Percentiles rank a stretch among this genome's conserved stretches.
These are phyloP conservation scores for Hirudo medicinalis DNA, from an alignment of 1,140 invertebrate genomes.

Conservation along the genomic window DNA sequence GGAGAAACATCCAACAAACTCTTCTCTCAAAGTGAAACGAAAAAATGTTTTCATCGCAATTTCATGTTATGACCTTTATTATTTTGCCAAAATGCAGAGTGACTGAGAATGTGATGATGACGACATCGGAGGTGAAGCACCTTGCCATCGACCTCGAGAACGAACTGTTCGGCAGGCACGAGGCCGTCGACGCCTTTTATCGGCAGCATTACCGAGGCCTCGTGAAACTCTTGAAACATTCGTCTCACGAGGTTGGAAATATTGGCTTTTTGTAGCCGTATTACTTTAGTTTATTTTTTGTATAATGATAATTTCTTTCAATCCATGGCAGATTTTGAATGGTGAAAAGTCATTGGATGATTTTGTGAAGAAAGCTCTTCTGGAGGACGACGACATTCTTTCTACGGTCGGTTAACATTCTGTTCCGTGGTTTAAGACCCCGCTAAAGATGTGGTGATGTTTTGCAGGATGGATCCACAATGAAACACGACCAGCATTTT, in stretches of 20 bases:
- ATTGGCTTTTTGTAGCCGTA: neutral
- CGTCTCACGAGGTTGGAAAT: neutral
- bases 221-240: neutral
- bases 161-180: neutral
- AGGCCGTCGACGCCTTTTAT: neutral
- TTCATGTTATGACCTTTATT: no score
- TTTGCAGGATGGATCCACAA: neutral
- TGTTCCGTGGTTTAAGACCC: neutral
- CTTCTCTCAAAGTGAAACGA: no score
- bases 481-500: neutral
- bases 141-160: conserved; percentile 1
- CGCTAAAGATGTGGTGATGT: neutral
- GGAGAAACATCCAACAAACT: no score
- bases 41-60: no score
- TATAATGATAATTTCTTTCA: neutral
- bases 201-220: neutral
- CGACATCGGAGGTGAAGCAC: neutral
- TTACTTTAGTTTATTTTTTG: neutral
- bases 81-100: neutral
- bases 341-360: neutral
- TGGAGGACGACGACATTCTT: neutral
- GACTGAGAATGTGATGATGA: neutral
- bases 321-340: neutral
- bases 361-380: neutral
- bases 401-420: neutral